Evolutionary conservation across 37 sponge, comb jelly and placozoan genomes (phyloP).

Genomic region (Haliclona indistincta): DNA sequence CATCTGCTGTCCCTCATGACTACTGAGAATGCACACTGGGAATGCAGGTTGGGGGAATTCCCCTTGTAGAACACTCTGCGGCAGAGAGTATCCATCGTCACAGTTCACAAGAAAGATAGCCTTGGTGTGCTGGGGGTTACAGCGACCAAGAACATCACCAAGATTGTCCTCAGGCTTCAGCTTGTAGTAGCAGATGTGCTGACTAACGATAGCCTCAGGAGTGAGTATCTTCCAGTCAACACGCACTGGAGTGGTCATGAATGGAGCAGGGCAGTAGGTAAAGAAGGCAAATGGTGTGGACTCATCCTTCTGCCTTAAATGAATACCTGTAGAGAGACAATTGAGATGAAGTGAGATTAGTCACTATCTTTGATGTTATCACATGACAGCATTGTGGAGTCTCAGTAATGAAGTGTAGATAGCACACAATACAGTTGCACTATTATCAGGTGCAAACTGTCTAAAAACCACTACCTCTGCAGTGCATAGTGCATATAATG

Average conservation of each 20-base stretch:
- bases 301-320: slow-evolving; percentile 23
- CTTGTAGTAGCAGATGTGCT: slow-evolving; percentile 45
- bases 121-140: slow-evolving; percentile 19
- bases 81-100: slow-evolving; percentile 22
- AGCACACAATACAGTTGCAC: too few relatives aligned
- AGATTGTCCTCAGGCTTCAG: slow-evolving; percentile 26
- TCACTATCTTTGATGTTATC: too few relatives aligned
- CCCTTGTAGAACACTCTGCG: background rate
- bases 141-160: slow-evolving; percentile 4
- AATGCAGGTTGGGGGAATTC: background rate
- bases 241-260: background rate
- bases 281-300: slow-evolving; percentile 26
- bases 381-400: too few relatives aligned
- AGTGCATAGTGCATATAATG: too few relatives aligned
- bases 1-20: background rate
- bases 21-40: background rate
- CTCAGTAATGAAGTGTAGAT: too few relatives aligned
- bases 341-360: too few relatives aligned
- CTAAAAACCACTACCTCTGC: too few relatives aligned
- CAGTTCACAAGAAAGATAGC: slow-evolving; percentile 51
- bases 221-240: slow-evolving; percentile 54
- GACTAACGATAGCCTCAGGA: slow-evolving; percentile 10
- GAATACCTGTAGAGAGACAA: too few relatives aligned
- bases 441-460: too few relatives aligned
- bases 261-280: slow-evolving; percentile 39